These are phyloP conservation scores for Calcarius ornatus DNA, from an alignment of 2,113 vertebrate genomes.

Conservation along the genomic window DNA sequence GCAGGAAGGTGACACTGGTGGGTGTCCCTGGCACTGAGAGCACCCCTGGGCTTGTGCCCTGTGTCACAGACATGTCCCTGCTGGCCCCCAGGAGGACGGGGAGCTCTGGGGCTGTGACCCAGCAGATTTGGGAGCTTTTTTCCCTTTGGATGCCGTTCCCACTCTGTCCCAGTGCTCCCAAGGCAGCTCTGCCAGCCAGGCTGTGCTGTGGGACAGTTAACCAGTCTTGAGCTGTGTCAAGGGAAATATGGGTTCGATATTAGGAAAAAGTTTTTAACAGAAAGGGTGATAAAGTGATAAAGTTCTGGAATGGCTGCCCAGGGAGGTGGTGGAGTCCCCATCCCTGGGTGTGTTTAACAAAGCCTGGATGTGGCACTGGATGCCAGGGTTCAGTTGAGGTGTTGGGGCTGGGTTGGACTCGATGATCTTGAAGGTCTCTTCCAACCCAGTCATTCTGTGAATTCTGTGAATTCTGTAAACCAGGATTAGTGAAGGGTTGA, in stretches of 20 bases:
- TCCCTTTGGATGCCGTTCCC: neutral
- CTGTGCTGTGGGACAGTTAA: neutral
- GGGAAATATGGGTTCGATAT: neutral
- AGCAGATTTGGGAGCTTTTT: accelerated
- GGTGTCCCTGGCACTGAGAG: neutral
- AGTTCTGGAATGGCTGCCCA: accelerated
- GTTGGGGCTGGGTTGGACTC: neutral
- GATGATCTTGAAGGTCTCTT: neutral
- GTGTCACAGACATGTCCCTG: neutral
- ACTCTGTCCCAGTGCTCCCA: no score
- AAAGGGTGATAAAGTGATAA: neutral
- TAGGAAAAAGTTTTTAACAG: neutral
- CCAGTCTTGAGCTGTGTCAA: neutral
- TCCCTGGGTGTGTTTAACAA: neutral
- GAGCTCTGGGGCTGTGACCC: neutral
- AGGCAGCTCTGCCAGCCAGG: neutral
- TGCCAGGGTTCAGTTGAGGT: neutral
- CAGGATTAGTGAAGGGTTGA: neutral
- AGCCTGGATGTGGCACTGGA: neutral
- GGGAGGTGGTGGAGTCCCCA: neutral
- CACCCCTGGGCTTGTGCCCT: accelerated
- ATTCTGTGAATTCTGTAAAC: neutral
- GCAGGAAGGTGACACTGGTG: neutral
- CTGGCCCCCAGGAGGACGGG: accelerated
- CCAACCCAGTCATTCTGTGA: neutral